Conservation (phyloP, 37 sponge, comb jelly and placozoan species). For the Cliona cf. orientalis region DNA sequence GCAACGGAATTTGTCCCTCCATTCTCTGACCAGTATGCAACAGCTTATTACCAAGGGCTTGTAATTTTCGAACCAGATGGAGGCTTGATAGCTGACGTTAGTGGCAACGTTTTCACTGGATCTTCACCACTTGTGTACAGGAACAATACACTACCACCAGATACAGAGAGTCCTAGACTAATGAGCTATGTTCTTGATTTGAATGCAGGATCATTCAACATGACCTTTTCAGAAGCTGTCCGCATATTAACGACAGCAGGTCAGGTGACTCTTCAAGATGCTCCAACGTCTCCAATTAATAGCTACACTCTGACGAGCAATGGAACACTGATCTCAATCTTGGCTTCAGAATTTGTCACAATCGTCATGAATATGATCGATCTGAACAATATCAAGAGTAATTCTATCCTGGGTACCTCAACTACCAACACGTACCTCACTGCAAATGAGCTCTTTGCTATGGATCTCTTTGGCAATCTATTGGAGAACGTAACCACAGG, state of each 20-base stretch:
- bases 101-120: neutral
- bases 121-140: neutral
- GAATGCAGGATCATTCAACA: neutral
- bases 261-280: neutral
- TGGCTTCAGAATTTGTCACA: neutral
- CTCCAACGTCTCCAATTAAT: neutral
- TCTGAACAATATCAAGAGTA: neutral
- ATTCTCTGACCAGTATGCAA: neutral
- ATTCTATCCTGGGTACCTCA: neutral
- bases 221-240: constrained; percentile 1
- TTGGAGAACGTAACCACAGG: neutral
- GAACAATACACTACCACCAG: too few relatives aligned
- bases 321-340: neutral
- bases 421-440: constrained; percentile 17
- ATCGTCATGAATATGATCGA: neutral
- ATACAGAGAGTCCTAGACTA: constrained; percentile 12
- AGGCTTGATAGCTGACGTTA: constrained; percentile 8
- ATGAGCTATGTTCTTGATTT: neutral
- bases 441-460: neutral
- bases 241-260: neutral
- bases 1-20: neutral
- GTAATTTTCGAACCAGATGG: neutral
- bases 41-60: constrained; percentile 1
- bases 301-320: neutral
- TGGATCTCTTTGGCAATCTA: constrained; percentile 29